Conservation (phyloP, 2,888 invertebrate genomes). For the Tineola bisselliella region DNA sequence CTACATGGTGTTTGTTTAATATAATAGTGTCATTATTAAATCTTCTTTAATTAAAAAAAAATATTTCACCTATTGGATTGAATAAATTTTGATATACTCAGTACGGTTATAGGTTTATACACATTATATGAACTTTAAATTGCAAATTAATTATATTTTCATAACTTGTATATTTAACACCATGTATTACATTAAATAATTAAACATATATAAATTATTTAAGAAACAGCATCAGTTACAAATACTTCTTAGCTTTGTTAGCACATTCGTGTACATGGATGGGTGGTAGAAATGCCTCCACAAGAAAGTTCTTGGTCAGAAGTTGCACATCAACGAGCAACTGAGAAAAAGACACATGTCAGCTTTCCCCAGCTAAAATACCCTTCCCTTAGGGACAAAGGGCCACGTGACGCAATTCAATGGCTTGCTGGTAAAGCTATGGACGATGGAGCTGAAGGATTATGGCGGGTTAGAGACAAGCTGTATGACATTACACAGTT, state of each 20-base stretch:
- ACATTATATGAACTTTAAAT: no score
- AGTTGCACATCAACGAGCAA: conserved; percentile 32
- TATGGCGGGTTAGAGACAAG: conserved; percentile 80
- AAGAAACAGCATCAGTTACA: not conserved
- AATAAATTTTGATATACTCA: no score
- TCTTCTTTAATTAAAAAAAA: no score
- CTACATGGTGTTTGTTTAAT: no score
- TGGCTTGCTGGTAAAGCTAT: conserved; percentile 74
- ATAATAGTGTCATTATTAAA: no score
- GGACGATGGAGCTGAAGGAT: conserved; percentile 78
- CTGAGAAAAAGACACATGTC: conserved; percentile 50
- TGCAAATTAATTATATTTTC: no score
- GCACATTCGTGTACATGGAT: no score
- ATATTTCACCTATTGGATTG: no score
- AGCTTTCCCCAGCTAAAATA: conserved; percentile 64
- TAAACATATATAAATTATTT: not conserved
- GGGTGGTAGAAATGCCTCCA: conserved; percentile 27
- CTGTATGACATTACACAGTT: conserved; percentile 89
- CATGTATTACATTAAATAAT: not conserved
- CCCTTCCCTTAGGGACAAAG: conserved; percentile 55
- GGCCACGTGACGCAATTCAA: conserved; percentile 48
- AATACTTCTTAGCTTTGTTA: not conserved
- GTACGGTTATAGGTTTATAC: no score
- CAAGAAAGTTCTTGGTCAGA: conserved; percentile 34
- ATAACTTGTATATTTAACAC: not conserved